Evolutionary conservation across 64 coral and sea anemone species (phyloP).

Genomic region (Acropora yongei): DNA sequence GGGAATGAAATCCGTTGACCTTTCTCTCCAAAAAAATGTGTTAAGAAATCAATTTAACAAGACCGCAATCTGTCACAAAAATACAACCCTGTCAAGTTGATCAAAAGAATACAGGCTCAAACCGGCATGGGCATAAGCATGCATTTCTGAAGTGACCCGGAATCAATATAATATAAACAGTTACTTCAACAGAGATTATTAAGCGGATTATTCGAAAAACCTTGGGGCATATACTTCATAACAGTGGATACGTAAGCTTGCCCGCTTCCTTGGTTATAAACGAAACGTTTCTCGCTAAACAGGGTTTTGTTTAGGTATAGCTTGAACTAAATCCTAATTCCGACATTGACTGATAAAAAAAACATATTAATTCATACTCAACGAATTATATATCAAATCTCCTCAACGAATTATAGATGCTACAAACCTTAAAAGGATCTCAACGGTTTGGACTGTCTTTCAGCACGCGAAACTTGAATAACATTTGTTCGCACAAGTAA

Average conservation of each 20-base stretch:
- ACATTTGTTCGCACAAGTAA: too few relatives aligned
- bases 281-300: slow-evolving; percentile 1
- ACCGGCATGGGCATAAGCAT: neutral
- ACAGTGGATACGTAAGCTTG: neutral
- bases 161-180: neutral
- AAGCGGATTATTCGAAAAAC: slow-evolving; percentile 2
- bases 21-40: too few relatives aligned
- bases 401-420: too few relatives aligned
- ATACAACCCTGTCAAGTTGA: too few relatives aligned
- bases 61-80: too few relatives aligned
- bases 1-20: too few relatives aligned
- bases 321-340: slow-evolving; percentile 12
- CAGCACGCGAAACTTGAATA: too few relatives aligned
- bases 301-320: neutral
- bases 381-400: neutral
- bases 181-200: neutral
- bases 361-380: neutral
- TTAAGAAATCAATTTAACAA: too few relatives aligned
- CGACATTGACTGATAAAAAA: slow-evolving; percentile 2
- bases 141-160: neutral
- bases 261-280: neutral
- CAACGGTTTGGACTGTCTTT: too few relatives aligned
- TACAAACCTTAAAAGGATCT: too few relatives aligned
- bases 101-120: neutral
- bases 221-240: neutral